Evolutionary conservation across 1,140 invertebrate genomes (phyloP).

Genomic region (Euura saliciscinereae): DNA sequence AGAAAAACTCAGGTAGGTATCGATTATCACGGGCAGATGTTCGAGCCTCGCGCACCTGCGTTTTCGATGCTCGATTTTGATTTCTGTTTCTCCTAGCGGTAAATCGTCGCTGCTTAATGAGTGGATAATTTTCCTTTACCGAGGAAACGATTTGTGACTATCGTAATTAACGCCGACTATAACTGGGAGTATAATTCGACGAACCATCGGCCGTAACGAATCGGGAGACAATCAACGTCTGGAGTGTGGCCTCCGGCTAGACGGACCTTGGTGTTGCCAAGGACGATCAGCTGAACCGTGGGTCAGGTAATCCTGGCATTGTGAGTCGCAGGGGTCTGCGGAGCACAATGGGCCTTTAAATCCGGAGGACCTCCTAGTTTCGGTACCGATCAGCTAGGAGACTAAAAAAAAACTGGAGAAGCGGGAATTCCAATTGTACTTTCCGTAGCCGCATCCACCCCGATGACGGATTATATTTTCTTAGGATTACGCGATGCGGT

Average conservation of each 20-base stretch:
- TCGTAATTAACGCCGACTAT: no score
- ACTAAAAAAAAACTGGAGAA: neutral
- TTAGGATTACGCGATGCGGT: neutral
- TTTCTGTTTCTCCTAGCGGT: no score
- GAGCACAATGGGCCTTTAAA: neutral
- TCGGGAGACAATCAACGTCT: no score
- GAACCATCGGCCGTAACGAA: no score
- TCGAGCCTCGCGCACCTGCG: neutral
- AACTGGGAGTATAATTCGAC: no score
- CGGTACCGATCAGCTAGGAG: neutral
- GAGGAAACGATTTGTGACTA: no score
- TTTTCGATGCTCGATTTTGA: neutral
- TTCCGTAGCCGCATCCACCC: neutral
- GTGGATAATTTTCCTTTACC: no score
- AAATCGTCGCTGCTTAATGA: no score
- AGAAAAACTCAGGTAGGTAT: neutral
- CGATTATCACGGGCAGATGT: neutral
- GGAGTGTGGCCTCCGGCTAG: no score
- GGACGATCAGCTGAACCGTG: neutral
- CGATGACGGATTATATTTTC: neutral
- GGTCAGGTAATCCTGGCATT: neutral
- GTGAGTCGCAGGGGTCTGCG: neutral
- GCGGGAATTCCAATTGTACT: neutral
- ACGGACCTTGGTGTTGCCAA: no score
- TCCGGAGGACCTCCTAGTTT: neutral